phyloP scores from a whole-genome alignment of 1,140 invertebrate genomes.

The Drosophila ficusphila region DNA sequence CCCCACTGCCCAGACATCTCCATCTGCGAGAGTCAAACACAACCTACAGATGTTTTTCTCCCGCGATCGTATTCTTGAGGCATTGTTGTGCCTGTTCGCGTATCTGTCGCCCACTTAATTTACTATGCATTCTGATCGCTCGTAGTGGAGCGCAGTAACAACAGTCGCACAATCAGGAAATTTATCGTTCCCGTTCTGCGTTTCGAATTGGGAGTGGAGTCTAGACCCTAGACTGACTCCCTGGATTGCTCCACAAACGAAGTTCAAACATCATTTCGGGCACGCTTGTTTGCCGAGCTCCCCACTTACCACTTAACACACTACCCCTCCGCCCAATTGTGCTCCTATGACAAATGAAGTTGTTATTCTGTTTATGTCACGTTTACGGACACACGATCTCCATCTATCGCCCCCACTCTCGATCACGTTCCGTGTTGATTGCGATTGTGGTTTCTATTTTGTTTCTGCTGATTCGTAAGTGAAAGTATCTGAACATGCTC shows the following conservation, averaged over 20 bases:
- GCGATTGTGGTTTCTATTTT: slow-evolving; percentile 74
- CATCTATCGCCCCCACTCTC: slow-evolving; percentile 8
- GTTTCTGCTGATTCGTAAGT: slow-evolving; percentile 70
- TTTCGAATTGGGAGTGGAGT: slow-evolving; percentile 1
- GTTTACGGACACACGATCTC: slow-evolving; percentile 61
- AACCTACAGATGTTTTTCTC: slow-evolving; percentile 27
- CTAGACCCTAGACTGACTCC: not conserved
- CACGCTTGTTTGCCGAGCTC: slow-evolving; percentile 59
- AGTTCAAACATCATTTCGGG: slow-evolving; percentile 64
- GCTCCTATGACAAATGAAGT: slow-evolving; percentile 61
- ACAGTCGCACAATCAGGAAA: slow-evolving; percentile 26
- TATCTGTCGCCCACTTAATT: slow-evolving; percentile 59
- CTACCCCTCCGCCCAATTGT: slow-evolving; percentile 1
- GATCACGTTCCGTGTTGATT: slow-evolving; percentile 47
- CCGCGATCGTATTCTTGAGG: slow-evolving; percentile 18
- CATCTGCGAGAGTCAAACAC: slow-evolving; percentile 8
- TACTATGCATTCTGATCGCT: slow-evolving; percentile 47
- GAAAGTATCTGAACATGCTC: slow-evolving; percentile 62
- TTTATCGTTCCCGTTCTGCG: slow-evolving; percentile 48
- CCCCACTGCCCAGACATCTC: slow-evolving; percentile 4
- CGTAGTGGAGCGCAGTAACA: slow-evolving; percentile 7
- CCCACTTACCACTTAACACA: not conserved
- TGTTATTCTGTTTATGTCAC: slow-evolving; percentile 72
- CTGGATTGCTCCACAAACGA: slow-evolving; percentile 51
- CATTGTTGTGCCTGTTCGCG: slow-evolving; percentile 12